phyloP scores from a whole-genome alignment of 2,888 invertebrate genomes.

The Heteropelma amictum region DNA sequence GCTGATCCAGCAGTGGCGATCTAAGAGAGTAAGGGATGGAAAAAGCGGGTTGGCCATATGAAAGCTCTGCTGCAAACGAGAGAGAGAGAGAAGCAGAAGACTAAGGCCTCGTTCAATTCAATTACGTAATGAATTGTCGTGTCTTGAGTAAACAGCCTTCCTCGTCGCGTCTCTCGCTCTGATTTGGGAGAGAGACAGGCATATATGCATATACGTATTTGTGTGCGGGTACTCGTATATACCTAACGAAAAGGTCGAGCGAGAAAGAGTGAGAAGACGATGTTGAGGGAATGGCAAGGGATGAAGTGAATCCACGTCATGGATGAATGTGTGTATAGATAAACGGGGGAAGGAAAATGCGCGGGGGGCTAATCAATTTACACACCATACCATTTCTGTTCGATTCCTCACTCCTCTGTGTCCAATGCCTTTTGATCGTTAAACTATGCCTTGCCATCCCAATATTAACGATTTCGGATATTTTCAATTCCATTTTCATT shows the following conservation, averaged over 20 bases:
- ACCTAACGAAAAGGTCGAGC: not conserved
- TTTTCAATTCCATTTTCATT: not conserved
- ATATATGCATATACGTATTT: not conserved
- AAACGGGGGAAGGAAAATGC: constrained; percentile 38
- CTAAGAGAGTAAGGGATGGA: constrained; percentile 36
- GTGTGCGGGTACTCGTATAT: not conserved
- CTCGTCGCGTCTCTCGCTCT: constrained; percentile 69
- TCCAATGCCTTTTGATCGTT: not conserved
- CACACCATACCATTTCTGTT: constrained; percentile 45
- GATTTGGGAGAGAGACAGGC: constrained; percentile 25
- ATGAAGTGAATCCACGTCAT: constrained; percentile 15
- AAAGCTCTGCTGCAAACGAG: constrained; percentile 14
- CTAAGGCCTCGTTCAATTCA: constrained; percentile 76
- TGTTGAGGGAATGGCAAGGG: constrained; percentile 25
- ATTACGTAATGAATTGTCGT: constrained; percentile 79
- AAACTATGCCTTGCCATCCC: not conserved
- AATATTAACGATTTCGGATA: not conserved
- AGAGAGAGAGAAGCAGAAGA: constrained; percentile 22
- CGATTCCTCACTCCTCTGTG: not conserved
- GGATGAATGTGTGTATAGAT: not conserved
- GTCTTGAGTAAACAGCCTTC: constrained; percentile 77
- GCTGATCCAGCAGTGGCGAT: constrained; percentile 24
- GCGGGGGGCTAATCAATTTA: constrained; percentile 65
- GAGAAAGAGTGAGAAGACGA: constrained; percentile 6
- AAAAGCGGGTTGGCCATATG: constrained; percentile 17